Evolutionary conservation across 2,113 vertebrate genomes (phyloP).

Genomic region (Pelecanus crispus): DNA sequence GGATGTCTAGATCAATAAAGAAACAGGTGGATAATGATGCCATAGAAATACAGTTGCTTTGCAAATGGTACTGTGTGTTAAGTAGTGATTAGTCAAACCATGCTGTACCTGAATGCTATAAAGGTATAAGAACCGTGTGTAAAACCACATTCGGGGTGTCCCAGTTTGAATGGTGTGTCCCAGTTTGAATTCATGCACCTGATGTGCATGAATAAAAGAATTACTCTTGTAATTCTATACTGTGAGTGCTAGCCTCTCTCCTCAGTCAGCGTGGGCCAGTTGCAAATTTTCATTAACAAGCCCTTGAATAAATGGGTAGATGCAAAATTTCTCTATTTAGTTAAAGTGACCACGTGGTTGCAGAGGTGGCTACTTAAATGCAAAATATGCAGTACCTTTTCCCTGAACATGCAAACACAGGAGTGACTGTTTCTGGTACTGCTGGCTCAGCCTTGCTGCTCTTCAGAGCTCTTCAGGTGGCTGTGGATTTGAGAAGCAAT

Average conservation of each 20-base stretch:
- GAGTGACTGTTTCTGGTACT: not conserved
- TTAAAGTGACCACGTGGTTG: not conserved
- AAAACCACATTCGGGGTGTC: rapidly evolving
- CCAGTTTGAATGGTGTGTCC: not conserved
- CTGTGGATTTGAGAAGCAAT: not conserved
- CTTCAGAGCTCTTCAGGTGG: not conserved
- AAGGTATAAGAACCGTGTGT: not conserved
- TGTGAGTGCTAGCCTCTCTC: not conserved
- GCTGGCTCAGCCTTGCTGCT: not conserved
- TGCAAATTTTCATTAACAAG: not conserved
- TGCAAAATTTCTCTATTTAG: not conserved
- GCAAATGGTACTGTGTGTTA: not conserved
- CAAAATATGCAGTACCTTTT: not conserved
- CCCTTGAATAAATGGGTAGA: not conserved
- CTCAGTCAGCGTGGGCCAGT: rapidly evolving
- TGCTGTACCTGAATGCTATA: not conserved
- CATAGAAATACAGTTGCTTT: not conserved
- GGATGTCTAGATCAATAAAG: not conserved
- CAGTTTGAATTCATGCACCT: too few species aligned
- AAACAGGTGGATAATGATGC: not conserved
- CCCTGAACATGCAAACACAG: not conserved
- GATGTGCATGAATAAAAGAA: not conserved
- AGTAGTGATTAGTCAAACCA: not conserved
- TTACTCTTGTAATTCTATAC: not conserved
- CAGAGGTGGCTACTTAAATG: not conserved